phyloP scores from a whole-genome alignment of 1,140 invertebrate genomes.

The Trachymyrmex septentrionalis region DNA sequence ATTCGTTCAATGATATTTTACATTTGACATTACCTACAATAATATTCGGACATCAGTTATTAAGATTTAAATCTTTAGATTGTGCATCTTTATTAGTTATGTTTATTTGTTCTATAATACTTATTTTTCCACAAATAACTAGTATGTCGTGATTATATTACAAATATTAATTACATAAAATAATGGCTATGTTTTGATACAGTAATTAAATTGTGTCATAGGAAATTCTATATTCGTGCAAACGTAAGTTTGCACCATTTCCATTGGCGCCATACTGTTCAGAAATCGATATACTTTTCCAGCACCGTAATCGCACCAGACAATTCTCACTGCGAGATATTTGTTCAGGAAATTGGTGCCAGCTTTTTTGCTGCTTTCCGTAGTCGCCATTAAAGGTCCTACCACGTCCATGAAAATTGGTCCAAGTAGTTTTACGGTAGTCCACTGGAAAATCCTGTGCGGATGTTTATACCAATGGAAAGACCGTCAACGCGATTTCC shows the following conservation, averaged over 20 bases:
- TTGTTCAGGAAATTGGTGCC: constrained; percentile 60
- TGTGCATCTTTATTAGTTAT: not conserved
- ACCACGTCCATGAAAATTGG: constrained; percentile 52
- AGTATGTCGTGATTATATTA: not conserved
- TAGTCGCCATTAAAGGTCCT: constrained; percentile 57
- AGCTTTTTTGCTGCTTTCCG: constrained; percentile 38
- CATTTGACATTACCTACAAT: not conserved
- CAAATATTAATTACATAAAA: not conserved
- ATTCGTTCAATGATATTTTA: not conserved
- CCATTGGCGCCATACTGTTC: not conserved
- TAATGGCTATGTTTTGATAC: not conserved
- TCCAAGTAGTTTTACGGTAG: constrained; percentile 55
- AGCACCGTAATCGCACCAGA: constrained; percentile 34
- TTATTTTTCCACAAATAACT: not conserved
- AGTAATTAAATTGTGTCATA: constrained; percentile 26
- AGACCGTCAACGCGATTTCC: constrained; percentile 36
- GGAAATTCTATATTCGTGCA: constrained; percentile 16
- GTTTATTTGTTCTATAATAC: not conserved
- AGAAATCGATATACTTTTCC: constrained; percentile 51
- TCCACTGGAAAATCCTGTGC: constrained; percentile 36
- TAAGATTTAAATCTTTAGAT: not conserved
- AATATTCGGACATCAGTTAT: not conserved
- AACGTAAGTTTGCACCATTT: not conserved
- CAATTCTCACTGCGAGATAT: constrained; percentile 49
- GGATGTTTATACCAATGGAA: constrained; percentile 49